Evolutionary conservation across 1,140 invertebrate species (phyloP), one percentile per base, ranked within the genome.

Genomic region (Centruroides sculpturatus): DNA sequence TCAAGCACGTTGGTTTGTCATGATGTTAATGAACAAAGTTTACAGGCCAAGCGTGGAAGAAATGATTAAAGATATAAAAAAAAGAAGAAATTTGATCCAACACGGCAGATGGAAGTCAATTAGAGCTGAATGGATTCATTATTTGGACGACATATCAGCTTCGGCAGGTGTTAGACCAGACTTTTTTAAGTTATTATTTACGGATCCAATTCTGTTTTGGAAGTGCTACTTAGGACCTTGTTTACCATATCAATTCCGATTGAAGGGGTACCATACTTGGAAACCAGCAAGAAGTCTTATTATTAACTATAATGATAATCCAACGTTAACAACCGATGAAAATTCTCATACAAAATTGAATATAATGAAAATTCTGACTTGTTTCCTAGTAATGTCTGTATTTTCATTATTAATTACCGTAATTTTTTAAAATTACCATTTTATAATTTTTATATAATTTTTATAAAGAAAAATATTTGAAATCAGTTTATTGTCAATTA

Each of bases 191-290:
- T 50, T 73, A 34, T 58, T 73, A 10, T 53, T 70, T 23, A 70
- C 36, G 35, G 74, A 76, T 64, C 73, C 71, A 0, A 59, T 23
- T 5, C 65, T 77, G 12, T 76, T 71, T 4, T 47, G 65, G 13
- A 62, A 61, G 11, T 68, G 70, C 8, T 58, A 68, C 5, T 74
- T 73, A 64, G 75, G 73, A 5, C 72, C 75, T 2, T 71, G 67
- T 62, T 67, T 71, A 0, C 70, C 76, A 0, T 76, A 75, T 60
- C 76, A 76, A 57, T 77, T 71, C 66, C 64, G 76, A 12, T 64
- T 77, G 9, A 63, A 57, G 41, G 76, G 76, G 3, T 71, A 72
- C 4, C 65, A 70, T 10, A 65, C 63, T 47, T 77, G 76, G 76
- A n/a, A 63, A 8, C 72, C 70, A 13, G 76, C 76, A 3, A 59